Percentiles rank a stretch among this genome's conserved stretches.
These are phyloP conservation scores for Heteractis magnifica DNA, from an alignment of 92 coral and sea anemone species.

Conservation along the genomic window DNA sequence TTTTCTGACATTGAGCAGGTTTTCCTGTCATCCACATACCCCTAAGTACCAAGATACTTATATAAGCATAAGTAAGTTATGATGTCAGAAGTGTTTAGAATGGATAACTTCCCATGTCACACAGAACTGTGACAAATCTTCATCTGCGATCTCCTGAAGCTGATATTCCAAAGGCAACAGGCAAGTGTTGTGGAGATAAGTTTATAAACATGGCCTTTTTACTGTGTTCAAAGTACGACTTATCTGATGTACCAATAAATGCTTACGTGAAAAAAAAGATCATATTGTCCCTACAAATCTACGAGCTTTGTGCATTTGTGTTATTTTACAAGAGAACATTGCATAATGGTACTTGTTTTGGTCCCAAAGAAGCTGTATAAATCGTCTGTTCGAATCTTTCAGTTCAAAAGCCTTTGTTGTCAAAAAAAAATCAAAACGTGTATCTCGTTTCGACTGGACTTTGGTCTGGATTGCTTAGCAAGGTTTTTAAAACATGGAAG, in stretches of 20 bases:
- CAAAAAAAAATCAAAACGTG: slow-evolving; percentile 3
- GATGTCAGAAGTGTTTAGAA: slow-evolving; percentile 45
- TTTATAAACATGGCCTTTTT: slow-evolving; percentile 24
- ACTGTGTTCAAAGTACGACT: slow-evolving; percentile 15
- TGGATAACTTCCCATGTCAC: slow-evolving; percentile 38
- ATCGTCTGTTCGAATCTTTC: slow-evolving; percentile 17
- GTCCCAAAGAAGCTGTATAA: slow-evolving; percentile 11
- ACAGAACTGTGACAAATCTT: slow-evolving; percentile 36
- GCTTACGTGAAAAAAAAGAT: neutral
- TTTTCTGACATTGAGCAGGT: slow-evolving; percentile 56
- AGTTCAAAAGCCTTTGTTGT: slow-evolving; percentile 18
- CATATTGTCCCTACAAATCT: neutral
- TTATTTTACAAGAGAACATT: neutral
- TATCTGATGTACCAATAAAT: slow-evolving; percentile 14
- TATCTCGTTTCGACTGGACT: slow-evolving; percentile 16
- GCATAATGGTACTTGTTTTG: slow-evolving; percentile 12
- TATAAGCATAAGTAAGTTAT: slow-evolving; percentile 24
- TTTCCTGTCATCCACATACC: slow-evolving; percentile 46
- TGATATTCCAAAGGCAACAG: slow-evolving; percentile 19
- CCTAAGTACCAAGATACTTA: slow-evolving; percentile 36
- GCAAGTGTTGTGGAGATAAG: slow-evolving; percentile 15
- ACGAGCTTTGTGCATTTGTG: neutral
- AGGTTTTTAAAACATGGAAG: slow-evolving; percentile 1
- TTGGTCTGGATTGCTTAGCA: slow-evolving; percentile 10
- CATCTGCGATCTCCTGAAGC: slow-evolving; percentile 26